These are phyloP conservation scores for Myripristis jacobus DNA, from an alignment of 2,797 vertebrate species.

Conservation along the genomic window DNA sequence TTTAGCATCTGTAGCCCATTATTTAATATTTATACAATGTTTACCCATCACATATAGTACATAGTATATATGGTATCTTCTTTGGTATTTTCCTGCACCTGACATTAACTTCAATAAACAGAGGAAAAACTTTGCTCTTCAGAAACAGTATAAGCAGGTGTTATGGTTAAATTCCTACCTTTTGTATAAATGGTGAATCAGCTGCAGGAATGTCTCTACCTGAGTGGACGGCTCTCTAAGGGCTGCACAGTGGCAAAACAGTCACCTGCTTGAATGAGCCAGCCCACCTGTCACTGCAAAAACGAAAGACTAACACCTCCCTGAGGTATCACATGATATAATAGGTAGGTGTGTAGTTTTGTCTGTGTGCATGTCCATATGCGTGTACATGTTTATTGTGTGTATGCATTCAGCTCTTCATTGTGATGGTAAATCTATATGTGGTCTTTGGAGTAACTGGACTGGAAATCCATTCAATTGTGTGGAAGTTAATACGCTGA, in stretches of 20 bases:
- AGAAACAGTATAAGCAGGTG: not conserved
- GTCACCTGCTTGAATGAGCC: slow-evolving; percentile 71
- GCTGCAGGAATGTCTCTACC: slow-evolving; percentile 44
- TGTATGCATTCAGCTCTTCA: slow-evolving; percentile 17
- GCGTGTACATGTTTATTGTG: slow-evolving; percentile 4
- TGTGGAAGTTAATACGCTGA: not conserved
- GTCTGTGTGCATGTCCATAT: slow-evolving; percentile 8
- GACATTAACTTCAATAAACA: not conserved
- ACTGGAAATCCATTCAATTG: too few species aligned
- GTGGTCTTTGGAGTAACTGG: too few species aligned
- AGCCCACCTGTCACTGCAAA: slow-evolving; percentile 61
- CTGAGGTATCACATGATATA: slow-evolving; percentile 56
- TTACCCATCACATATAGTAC: not conserved
- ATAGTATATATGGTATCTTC: not conserved
- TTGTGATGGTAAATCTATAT: not conserved
- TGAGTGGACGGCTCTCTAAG: slow-evolving; percentile 34
- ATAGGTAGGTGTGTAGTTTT: slow-evolving; percentile 30
- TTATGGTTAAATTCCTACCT: slow-evolving; percentile 56
- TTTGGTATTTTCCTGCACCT: too few species aligned
- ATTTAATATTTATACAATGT: not conserved
- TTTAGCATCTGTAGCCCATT: not conserved
- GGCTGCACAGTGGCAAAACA: slow-evolving; percentile 42
- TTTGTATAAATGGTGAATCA: not conserved
- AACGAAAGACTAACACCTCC: slow-evolving; percentile 72
- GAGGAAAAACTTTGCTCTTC: not conserved